Percentiles rank a stretch among this genome's conserved stretches.
Conservation (phyloP, 2,888 invertebrate genomes). For the Pharmacophagus antenor region DNA sequence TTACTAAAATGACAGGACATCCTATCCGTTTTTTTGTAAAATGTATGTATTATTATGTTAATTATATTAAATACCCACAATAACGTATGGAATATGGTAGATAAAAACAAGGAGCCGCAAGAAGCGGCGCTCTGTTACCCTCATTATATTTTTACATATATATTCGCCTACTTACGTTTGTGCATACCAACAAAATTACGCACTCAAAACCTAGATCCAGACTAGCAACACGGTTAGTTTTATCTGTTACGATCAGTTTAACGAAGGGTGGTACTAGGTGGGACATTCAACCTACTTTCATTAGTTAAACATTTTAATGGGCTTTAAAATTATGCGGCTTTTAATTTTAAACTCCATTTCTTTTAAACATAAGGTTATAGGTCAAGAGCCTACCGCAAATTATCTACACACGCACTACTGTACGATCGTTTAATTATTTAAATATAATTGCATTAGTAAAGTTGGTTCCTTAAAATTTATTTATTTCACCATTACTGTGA, state of each 20-base stretch:
- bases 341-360: constrained; percentile 14
- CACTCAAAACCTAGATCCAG: constrained; percentile 71
- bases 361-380: constrained; percentile 22
- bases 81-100: constrained; percentile 32
- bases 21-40: too few relatives aligned
- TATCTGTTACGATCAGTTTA: constrained; percentile 51
- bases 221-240: constrained; percentile 64
- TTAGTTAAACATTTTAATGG: constrained; percentile 17
- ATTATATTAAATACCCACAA: neutral
- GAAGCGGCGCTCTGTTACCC: constrained; percentile 41
- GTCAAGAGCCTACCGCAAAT: constrained; percentile 14
- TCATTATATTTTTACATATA: constrained; percentile 59
- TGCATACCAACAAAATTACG: constrained; percentile 60
- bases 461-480: constrained; percentile 6
- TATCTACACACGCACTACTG: constrained; percentile 9
- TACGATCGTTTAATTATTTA: neutral
- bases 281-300: constrained; percentile 25
- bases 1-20: too few relatives aligned
- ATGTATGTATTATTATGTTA: neutral
- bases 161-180: constrained; percentile 50
- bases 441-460: neutral
- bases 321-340: constrained; percentile 18
- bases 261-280: constrained; percentile 30
- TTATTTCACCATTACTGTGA: neutral
- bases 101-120: constrained; percentile 43